Conservation (phyloP, 2,797 vertebrate species). For the Sparus aurata region DNA sequence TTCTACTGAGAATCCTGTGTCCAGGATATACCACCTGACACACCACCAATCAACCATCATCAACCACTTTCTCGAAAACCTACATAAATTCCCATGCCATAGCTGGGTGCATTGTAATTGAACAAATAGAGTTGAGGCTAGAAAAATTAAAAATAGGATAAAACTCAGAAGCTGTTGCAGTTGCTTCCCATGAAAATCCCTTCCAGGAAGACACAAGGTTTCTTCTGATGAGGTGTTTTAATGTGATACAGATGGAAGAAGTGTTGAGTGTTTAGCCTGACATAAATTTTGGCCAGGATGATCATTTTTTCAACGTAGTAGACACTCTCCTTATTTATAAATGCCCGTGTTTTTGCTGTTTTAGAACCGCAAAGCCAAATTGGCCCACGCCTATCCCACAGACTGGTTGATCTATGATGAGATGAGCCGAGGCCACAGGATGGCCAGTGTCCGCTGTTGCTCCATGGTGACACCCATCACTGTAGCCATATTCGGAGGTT, state of each 20-base stretch:
- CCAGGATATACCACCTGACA: no score
- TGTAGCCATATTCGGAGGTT: conserved; percentile 91
- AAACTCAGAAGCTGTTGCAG: background rate
- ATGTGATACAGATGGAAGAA: no score
- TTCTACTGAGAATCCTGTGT: no score
- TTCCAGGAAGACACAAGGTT: background rate
- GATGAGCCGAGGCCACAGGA: conserved; percentile 92
- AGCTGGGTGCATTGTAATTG: background rate
- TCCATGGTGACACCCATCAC: conserved; percentile 90
- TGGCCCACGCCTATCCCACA: conserved; percentile 88
- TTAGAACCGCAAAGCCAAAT: conserved; percentile 88
- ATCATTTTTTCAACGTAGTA: no score
- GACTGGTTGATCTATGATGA: conserved; percentile 97
- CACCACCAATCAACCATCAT: background rate
- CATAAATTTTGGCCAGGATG: background rate
- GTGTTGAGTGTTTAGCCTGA: background rate
- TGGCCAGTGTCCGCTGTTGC: conserved; percentile 93
- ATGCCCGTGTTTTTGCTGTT: conserved; percentile 21
- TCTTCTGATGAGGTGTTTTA: background rate
- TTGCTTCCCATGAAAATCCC: background rate
- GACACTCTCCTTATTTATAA: background rate
- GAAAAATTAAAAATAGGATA: background rate
- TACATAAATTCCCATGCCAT: background rate
- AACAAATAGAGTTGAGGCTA: background rate
- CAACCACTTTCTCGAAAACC: background rate